Evolutionary conservation across 2,888 invertebrate genomes (phyloP), one percentile per base, ranked within the genome.

Genomic region (Podotricha telesiphe): DNA sequence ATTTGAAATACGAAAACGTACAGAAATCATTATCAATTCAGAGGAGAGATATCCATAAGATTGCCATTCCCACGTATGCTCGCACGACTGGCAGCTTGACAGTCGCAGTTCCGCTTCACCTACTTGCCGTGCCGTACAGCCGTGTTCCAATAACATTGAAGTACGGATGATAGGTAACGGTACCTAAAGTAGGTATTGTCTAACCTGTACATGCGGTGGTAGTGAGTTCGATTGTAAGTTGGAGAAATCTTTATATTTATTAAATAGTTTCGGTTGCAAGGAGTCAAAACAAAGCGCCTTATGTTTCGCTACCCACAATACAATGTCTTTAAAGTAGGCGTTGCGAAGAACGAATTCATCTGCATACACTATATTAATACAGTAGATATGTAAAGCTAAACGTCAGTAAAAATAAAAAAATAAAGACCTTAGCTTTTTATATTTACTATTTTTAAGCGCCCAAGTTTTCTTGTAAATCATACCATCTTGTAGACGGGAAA

Each of bases 11-110:
- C 37, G 10, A 8, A n/a, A n/a, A n/a, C 42, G 13, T 42, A 42
- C 13, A 42, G 42, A 42, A 42, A 42, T 7, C 42, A 42, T 42
- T 42, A 42, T 13, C 42, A 2, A 42, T 42, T 11, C 42, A 42
- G 13, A 42, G 42, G 13, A 42, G 42, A 42, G 13, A 42, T 42
- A 13, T 13, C 13, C 42, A 42, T 42, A 13, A 42, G 42, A 42
- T 42, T 42, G 13, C 7, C 13, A 42, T 42, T 42, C 13, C 42
- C 13, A 42, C 42, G 42, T 42, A 22, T 51, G 51, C 22, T 15
- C 51, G 51, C 51, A 51, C 22, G 51, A 22, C 51, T 51, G 51
- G 0, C 51, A 51, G 15, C 51, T 15, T 51, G 51, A 51, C 22
- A 51, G 51, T 51, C 22, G 22, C 7, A 13, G 13, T 51, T 22